Evolutionary conservation across 2,797 vertebrate species (phyloP).

Genomic region (Scleropages formosus): DNA sequence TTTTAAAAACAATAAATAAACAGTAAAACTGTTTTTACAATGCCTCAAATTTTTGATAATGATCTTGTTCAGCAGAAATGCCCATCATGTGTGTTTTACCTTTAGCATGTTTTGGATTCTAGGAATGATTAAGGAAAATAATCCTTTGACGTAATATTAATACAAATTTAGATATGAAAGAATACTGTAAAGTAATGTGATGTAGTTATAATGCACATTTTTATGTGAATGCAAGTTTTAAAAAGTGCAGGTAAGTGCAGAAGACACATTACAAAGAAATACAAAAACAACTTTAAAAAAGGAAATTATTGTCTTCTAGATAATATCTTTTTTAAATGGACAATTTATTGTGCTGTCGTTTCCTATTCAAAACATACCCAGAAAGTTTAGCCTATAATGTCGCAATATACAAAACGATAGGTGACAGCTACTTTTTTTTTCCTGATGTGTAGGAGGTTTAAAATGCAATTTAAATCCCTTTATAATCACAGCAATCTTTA

Average conservation of each 20-base stretch:
- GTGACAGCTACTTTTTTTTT: conserved; percentile 26
- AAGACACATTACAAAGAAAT: not conserved
- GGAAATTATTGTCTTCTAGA: not conserved
- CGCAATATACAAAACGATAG: conserved; percentile 18
- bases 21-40: too few relatives aligned
- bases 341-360: not conserved
- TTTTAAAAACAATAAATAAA: too few relatives aligned
- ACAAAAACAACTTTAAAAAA: not conserved
- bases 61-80: too few relatives aligned
- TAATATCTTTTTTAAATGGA: not conserved
- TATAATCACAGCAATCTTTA: too few relatives aligned
- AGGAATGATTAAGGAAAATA: too few relatives aligned
- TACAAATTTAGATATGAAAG: not conserved
- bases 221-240: not conserved
- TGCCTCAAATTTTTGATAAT: too few relatives aligned
- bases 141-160: not conserved
- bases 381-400: not conserved
- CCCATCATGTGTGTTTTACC: too few relatives aligned
- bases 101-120: too few relatives aligned
- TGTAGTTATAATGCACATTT: too few relatives aligned
- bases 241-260: conserved; percentile 14
- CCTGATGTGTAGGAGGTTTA: conserved; percentile 5
- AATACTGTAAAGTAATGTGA: not conserved
- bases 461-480: too few relatives aligned
- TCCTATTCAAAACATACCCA: not conserved